Evolutionary conservation across 2,888 invertebrate species (phyloP), one percentile per base, ranked within the genome.

Genomic region (Hydroisotoma schaefferi): DNA sequence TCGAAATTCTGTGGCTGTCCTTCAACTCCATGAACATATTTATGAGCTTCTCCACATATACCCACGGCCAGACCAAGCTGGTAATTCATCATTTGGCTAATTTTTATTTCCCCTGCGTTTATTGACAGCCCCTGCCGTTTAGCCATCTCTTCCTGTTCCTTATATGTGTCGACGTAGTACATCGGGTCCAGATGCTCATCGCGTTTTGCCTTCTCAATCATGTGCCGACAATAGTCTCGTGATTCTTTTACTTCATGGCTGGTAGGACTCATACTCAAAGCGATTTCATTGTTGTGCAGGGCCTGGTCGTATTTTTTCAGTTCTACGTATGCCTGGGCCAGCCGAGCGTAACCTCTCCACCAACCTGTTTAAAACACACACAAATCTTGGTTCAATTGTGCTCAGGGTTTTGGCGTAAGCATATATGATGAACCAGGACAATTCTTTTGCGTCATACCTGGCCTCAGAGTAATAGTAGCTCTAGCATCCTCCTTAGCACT

Each of bases 141-240:
- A 5, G 43, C 22, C 12, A 6, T 23, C 4, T 15, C 8, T 22
- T 22, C 5, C 6, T 37, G 3, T 1, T 1, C 1, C 15, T 27
- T 26, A 27, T 2, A 15, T 8, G 25, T 47, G 23, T 47, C 47
- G 22, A n/a, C 44, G 22, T 43, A n/a, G 18, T 43, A 8, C 18
- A 1, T 47, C 1, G 65, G 59, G 38, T 59, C 55, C 12, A 57
- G 10, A 43, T 57, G 59, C 12, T 63, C 66, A 5, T 53, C 48
- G 22, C 66, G 28, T 6, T 44, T 18, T 15, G 8, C 2, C 18
- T 49, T 37, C 6, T n/a, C 43, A 2, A 40, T 6, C 12, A 59
- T 37, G 2, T 22, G n/a, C 20, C 49, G 46, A 27, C 60, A 61
- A 26, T 25, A 22, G n/a, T 67, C 57, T 1, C 37, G 33, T 1